Conservation (phyloP, 2,797 vertebrate genomes). For the Dendrocincla fuliginosa region DNA sequence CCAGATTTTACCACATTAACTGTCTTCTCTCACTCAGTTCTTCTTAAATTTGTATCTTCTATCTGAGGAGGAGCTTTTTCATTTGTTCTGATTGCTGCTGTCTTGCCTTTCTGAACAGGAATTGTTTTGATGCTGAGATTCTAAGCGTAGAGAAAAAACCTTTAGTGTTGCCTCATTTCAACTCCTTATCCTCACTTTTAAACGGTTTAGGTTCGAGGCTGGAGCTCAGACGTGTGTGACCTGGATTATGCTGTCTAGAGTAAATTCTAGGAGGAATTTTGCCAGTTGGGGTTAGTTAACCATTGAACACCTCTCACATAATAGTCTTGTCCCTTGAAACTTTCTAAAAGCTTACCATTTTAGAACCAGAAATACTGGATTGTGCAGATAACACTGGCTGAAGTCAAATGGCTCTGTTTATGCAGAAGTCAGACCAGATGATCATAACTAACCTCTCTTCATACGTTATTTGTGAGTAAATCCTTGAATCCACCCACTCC, state of each 20-base stretch:
- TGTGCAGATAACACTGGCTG: not conserved
- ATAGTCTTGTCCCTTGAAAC: not conserved
- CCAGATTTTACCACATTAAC: not conserved
- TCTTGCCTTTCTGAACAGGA: not conserved
- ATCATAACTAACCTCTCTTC: not conserved
- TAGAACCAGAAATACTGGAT: not conserved
- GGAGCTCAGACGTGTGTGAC: conserved; percentile 43
- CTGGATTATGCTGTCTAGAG: conserved; percentile 59
- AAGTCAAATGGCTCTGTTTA: not conserved
- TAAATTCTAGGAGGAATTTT: conserved; percentile 46
- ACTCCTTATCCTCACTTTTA: conserved; percentile 56
- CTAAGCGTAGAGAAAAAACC: not conserved
- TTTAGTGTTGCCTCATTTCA: conserved; percentile 45
- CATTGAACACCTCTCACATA: not conserved
- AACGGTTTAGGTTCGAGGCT: conserved; percentile 42
- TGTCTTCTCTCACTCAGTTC: not conserved
- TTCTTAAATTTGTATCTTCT: not conserved
- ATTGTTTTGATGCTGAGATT: conserved; percentile 1
- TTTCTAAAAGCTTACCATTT: not conserved
- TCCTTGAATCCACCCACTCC: not conserved
- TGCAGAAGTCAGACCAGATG: not conserved
- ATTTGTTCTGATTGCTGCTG: not conserved
- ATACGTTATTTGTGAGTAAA: not conserved
- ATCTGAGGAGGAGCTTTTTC: not conserved
- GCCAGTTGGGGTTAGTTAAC: not conserved